phyloP scores from a whole-genome alignment of 2,113 vertebrate genomes.

The Numenius arquata region DNA sequence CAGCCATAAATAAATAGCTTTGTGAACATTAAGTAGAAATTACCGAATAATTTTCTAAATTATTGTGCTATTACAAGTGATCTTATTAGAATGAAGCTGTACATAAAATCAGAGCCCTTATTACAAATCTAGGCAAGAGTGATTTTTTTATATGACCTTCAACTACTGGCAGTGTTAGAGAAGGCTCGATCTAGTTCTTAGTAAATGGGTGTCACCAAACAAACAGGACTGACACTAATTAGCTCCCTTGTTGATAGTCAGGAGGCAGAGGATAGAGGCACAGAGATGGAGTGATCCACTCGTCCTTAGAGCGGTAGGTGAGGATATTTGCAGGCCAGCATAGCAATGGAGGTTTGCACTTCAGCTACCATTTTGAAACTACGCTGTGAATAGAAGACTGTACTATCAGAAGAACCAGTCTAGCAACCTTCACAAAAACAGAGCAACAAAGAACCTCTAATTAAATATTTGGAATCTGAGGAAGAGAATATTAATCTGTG shows the following conservation, averaged over 20 bases:
- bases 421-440: background rate
- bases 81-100: background rate
- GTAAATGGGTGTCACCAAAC: slow-evolving; percentile 34
- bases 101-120: background rate
- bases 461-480: background rate
- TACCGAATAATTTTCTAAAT: background rate
- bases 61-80: background rate
- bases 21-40: background rate
- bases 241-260: slow-evolving; percentile 17
- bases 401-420: background rate
- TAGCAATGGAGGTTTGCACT: background rate
- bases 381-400: background rate
- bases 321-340: background rate
- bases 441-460: background rate
- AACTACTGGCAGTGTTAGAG: background rate
- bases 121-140: background rate
- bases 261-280: background rate
- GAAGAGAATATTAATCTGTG: background rate
- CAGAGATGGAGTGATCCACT: background rate
- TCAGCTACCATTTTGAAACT: background rate
- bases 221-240: slow-evolving; percentile 56
- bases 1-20: background rate
- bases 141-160: slow-evolving; percentile 42
- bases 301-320: background rate
- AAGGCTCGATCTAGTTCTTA: slow-evolving; percentile 1